Conservation (phyloP, 1,140 invertebrate species). For the Drosophila melanica region DNA sequence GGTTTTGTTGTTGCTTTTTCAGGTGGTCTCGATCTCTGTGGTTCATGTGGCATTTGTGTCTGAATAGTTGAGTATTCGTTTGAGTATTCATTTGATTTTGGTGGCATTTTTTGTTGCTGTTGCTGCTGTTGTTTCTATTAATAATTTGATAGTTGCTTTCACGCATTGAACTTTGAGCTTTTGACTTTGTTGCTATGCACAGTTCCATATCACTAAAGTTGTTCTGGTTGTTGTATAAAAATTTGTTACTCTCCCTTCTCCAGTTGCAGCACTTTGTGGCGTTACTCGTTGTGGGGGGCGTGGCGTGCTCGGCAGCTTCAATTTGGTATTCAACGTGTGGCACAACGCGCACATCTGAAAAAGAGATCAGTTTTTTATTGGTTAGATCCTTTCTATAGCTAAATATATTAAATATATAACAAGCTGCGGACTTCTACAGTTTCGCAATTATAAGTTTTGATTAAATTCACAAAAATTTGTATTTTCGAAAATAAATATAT, state of each 20-base stretch:
- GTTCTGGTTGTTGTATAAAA: constrained; percentile 28
- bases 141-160: constrained; percentile 58
- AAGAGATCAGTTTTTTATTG: constrained; percentile 48
- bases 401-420: not conserved
- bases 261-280: constrained; percentile 28
- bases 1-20: constrained; percentile 67
- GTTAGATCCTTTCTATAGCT: constrained; percentile 4
- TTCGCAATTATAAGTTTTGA: too few relatives aligned
- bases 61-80: constrained; percentile 62
- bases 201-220: constrained; percentile 76
- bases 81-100: constrained; percentile 76
- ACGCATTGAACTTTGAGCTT: constrained; percentile 64
- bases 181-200: constrained; percentile 76
- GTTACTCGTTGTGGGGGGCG: constrained; percentile 57
- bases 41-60: constrained; percentile 36
- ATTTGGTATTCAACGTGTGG: constrained; percentile 50
- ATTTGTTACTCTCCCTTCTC: constrained; percentile 3
- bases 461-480: too few relatives aligned
- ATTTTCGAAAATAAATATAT: too few relatives aligned
- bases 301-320: constrained; percentile 63
- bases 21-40: constrained; percentile 76
- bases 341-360: constrained; percentile 71
- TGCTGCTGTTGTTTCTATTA: constrained; percentile 7
- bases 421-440: too few relatives aligned
- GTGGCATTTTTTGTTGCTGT: constrained; percentile 72